Percentiles rank a stretch among this genome's conserved stretches.
Conservation (phyloP, 2,888 invertebrate genomes). For the Drosophila bunnanda region DNA sequence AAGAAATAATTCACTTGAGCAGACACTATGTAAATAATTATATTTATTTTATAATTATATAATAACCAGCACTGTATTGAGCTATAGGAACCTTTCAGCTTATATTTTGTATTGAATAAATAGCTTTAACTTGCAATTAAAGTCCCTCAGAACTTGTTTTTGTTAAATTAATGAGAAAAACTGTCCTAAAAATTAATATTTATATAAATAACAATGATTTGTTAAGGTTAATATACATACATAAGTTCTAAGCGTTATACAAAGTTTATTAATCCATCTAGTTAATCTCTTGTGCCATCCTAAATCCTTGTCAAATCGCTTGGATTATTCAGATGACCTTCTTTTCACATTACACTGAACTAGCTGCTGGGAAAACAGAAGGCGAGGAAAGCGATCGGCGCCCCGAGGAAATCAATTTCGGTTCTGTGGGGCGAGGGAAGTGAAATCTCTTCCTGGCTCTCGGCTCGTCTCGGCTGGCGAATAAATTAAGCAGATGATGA, state of each 20-base stretch:
- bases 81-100: too few relatives aligned
- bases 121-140: background rate
- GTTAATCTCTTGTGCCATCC: background rate
- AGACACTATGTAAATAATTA: background rate
- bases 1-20: background rate
- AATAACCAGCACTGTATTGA: too few relatives aligned
- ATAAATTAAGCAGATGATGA: slow-evolving; percentile 32
- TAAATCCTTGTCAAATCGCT: background rate
- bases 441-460: slow-evolving; percentile 41
- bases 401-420: slow-evolving; percentile 5
- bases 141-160: background rate
- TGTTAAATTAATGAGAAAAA: background rate
- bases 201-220: too few relatives aligned
- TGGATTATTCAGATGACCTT: slow-evolving; percentile 29
- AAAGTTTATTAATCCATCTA: too few relatives aligned
- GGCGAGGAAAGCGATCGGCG: slow-evolving; percentile 16
- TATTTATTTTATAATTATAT: background rate
- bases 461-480: slow-evolving; percentile 18
- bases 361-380: slow-evolving; percentile 38
- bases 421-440: slow-evolving; percentile 16
- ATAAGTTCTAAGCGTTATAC: background rate
- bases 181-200: too few relatives aligned
- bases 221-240: background rate
- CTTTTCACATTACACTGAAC: slow-evolving; percentile 37
- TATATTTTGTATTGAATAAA: background rate